Evolutionary conservation across 2,888 invertebrate genomes (phyloP).

Genomic region (Xestia rhomboidea): DNA sequence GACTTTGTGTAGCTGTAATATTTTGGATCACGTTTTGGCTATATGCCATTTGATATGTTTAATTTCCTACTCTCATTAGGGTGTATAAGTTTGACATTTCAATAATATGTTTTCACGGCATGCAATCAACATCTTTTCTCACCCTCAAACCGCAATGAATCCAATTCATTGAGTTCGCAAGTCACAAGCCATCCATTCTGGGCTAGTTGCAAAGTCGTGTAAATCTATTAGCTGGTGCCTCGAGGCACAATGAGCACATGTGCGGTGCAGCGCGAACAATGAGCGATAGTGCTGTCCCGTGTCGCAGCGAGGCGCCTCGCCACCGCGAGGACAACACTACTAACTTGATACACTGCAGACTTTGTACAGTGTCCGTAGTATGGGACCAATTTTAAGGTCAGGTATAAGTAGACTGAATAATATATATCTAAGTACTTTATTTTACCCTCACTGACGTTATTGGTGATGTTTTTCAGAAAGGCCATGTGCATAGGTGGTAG

Average conservation of each 20-base stretch:
- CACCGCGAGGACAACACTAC: conserved; percentile 18
- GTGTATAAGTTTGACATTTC: not conserved
- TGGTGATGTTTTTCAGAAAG: too few species aligned
- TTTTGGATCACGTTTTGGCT: too few species aligned
- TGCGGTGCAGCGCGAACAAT: conserved; percentile 22
- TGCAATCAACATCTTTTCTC: not conserved
- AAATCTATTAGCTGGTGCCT: conserved; percentile 38
- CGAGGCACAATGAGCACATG: conserved; percentile 19
- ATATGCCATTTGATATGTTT: not conserved
- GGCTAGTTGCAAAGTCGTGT: conserved; percentile 62
- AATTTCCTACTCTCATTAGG: not conserved
- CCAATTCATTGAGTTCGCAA: conserved; percentile 22
- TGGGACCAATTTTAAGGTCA: not conserved
- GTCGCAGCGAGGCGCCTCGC: conserved; percentile 29
- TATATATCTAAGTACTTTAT: too few species aligned
- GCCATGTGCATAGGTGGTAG: too few species aligned
- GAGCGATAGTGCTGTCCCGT: conserved; percentile 58
- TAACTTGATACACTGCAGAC: not conserved
- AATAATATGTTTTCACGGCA: too few species aligned
- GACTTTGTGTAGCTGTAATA: not conserved
- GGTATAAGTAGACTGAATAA: not conserved
- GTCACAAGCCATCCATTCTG: conserved; percentile 20
- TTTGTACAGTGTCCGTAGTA: not conserved
- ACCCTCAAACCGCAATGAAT: conserved; percentile 11
- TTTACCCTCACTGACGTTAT: not conserved